Base-by-base conservation (phyloP, 2,888 invertebrate genomes). In the Drosophila bunnanda region DNA sequence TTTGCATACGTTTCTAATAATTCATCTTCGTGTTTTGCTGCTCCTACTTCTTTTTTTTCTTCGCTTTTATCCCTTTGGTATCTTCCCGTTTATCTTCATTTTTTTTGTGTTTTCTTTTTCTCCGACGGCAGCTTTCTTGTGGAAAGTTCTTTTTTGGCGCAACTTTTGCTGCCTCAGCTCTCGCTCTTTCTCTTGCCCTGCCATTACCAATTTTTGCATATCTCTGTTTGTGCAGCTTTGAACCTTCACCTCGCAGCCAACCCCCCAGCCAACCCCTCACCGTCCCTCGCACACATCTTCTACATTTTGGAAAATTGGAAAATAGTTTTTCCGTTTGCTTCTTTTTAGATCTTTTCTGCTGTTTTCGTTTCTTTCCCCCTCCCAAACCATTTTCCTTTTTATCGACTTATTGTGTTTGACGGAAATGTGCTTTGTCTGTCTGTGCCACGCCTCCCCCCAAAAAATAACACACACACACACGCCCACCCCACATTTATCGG, bases 1-100 rank as follows among this genome's bases (percentile, higher is more conserved):
- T 81, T 84, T 81, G 80, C 80, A 81, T 81, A 81, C 84, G 77
- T 81, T 81, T 77, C 80, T 79, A 83, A 81, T 84, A 84, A 81
- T 81, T 81, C 82, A 81, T 84, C 79, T 74, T 69, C 72, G 66
- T 79, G 79, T 79, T 79, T 61, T 46, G 46, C 67, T 61, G 59
- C 46, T 44, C 32, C 73, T 56, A 36, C 17, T 50, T 56, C 28
- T 25, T 25, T 8, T 28, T 32, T 8, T 28, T 32, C 58, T 34
- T 20, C 53, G 38, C 15, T 41, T 28, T 64, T 56, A 34, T 32
- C 57, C 41, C 43, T 48, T 54, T 61, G n/a, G 36, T 52, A n/a
- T 17, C 53, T 20, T 13, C 46, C 17, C 30, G 17, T 39, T 50
- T 64, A 44, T 48, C 39, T 54, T 46, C 12, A 10, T 20, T 55